Conservation (phyloP, 1,140 invertebrate genomes). For the Mycetomoellerius zeteki region DNA sequence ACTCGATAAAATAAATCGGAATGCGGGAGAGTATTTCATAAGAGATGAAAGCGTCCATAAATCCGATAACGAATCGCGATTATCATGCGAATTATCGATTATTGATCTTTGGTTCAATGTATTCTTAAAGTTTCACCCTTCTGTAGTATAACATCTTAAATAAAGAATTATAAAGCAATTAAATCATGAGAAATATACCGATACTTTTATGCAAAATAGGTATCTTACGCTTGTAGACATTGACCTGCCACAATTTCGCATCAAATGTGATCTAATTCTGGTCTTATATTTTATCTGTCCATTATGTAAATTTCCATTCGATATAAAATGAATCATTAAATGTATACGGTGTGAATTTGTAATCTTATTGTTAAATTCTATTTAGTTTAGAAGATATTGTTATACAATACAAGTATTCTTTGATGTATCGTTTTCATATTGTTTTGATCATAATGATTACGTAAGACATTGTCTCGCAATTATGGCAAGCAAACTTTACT, state of each 20-base stretch:
- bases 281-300: neutral
- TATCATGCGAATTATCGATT: conserved; percentile 26
- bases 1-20: neutral
- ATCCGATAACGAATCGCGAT: neutral
- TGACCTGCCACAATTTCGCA: neutral
- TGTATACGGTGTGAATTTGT: neutral
- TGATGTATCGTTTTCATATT: neutral
- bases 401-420: neutral
- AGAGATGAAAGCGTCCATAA: conserved; percentile 39
- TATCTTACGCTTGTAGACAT: too few species aligned
- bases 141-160: neutral
- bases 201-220: conserved; percentile 13
- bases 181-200: neutral
- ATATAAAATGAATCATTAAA: neutral
- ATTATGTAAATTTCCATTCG: neutral
- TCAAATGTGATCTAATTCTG: neutral
- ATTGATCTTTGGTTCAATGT: neutral
- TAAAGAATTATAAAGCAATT: neutral
- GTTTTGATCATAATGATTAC: neutral
- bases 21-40: conserved; percentile 37
- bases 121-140: neutral
- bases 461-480: neutral
- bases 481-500: conserved; percentile 13
- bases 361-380: neutral
- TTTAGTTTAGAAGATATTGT: neutral